phyloP scores from a whole-genome alignment of 2,888 invertebrate genomes.

The Phortica okadai region DNA sequence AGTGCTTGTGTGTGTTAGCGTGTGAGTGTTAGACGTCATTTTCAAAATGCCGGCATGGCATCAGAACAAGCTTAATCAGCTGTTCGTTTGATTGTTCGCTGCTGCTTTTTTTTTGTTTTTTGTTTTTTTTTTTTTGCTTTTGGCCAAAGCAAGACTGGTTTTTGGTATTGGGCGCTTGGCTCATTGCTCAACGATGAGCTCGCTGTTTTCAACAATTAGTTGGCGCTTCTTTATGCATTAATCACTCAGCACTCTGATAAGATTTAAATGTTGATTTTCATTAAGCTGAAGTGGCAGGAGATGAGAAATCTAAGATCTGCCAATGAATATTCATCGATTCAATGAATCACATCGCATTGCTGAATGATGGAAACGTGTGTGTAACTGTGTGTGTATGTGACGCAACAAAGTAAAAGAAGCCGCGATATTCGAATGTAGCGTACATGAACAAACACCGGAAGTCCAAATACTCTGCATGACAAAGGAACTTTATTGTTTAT shows the following conservation, averaged over 20 bases:
- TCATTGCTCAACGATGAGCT: no score
- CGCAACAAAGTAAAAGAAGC: neutral
- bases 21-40: slow-evolving; percentile 24
- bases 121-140: neutral
- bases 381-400: slow-evolving; percentile 15
- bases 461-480: slow-evolving; percentile 39
- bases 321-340: no score
- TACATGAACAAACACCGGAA: slow-evolving; percentile 57
- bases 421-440: slow-evolving; percentile 8
- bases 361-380: neutral
- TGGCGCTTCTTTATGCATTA: no score
- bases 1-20: neutral
- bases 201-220: no score
- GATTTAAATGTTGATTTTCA: slow-evolving; percentile 35
- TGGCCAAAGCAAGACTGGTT: neutral
- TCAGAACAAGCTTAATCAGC: slow-evolving; percentile 13
- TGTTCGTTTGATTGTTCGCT: slow-evolving; percentile 6
- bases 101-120: neutral
- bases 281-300: slow-evolving; percentile 1
- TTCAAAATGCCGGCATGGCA: slow-evolving; percentile 32
- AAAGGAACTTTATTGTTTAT: slow-evolving; percentile 31
- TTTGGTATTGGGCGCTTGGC: no score
- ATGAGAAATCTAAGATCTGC: neutral
- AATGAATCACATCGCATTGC: neutral
- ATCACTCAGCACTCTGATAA: neutral